A percentile compares a stretch with the other conserved stretches of the same genome.
Conservation (phyloP, 1,140 invertebrate species). For the Neotoxoptera formosana region DNA sequence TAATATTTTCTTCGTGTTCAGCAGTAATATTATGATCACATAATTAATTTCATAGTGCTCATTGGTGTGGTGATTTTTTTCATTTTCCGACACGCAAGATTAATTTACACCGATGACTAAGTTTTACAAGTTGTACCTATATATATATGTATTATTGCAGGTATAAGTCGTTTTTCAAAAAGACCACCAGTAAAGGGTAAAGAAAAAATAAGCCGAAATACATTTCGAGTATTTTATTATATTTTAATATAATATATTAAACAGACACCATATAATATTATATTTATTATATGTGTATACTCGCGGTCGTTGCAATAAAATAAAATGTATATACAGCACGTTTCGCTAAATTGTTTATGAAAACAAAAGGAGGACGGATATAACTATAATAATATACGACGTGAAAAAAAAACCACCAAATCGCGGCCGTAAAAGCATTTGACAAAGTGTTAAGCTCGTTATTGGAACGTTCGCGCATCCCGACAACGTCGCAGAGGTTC, state of each 20-base stretch:
- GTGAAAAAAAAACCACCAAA: background rate
- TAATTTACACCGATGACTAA: too few relatives aligned
- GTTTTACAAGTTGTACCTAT: too few relatives aligned
- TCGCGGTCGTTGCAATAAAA: background rate
- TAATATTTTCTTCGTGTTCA: too few relatives aligned
- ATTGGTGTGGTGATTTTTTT: too few relatives aligned
- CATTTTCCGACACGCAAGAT: too few relatives aligned
- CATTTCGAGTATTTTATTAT: background rate
- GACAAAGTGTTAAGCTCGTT: constrained; percentile 16
- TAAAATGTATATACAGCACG: background rate
- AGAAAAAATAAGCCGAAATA: background rate
- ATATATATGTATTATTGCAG: background rate
- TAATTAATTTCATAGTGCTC: too few relatives aligned
- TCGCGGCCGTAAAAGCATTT: constrained; percentile 2
- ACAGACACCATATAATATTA: background rate
- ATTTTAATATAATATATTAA: background rate
- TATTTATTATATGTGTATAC: background rate
- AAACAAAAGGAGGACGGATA: background rate
- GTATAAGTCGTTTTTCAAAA: background rate
- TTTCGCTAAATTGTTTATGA: background rate
- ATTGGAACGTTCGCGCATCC: background rate
- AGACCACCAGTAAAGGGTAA: background rate
- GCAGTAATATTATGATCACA: too few relatives aligned
- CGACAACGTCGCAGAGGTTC: background rate
- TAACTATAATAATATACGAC: background rate